Percentiles rank a stretch among this genome's conserved stretches.
Conservation (phyloP, 1,140 invertebrate species). For the Physella acuta region DNA sequence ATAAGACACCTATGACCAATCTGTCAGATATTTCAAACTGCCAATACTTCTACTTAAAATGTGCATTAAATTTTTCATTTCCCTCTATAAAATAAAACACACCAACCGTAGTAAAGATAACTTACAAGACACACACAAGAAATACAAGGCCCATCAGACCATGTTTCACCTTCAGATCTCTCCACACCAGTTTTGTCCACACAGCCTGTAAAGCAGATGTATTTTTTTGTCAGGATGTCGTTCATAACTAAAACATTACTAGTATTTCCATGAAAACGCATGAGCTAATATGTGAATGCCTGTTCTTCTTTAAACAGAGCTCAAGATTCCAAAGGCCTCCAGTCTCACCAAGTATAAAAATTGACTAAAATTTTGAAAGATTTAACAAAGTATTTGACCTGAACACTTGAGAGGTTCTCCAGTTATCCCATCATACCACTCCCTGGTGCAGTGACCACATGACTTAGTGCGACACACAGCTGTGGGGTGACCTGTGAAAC, state of each 20-base stretch:
- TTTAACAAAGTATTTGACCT: no score
- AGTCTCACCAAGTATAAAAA: no score
- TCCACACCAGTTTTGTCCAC: constrained; percentile 31
- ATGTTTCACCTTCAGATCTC: constrained; percentile 36
- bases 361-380: no score
- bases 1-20: no score
- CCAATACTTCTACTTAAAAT: background rate
- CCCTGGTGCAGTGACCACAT: constrained; percentile 44
- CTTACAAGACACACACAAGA: constrained; percentile 40
- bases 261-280: no score
- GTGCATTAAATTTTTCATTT: background rate
- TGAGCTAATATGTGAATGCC: no score
- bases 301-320: no score
- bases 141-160: constrained; percentile 33
- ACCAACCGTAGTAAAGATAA: no score
- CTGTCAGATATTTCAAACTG: no score
- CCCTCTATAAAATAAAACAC: constrained; percentile 1
- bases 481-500: constrained; percentile 43
- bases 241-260: background rate
- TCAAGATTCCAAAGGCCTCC: no score
- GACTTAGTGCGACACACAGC: constrained; percentile 45
- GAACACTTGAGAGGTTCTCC: constrained; percentile 44
- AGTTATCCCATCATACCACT: constrained; percentile 51
- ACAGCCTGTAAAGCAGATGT: constrained; percentile 36
- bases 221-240: no score